Evolutionary conservation across 2,113 vertebrate species (phyloP).

Genomic region (Megalops atlanticus): DNA sequence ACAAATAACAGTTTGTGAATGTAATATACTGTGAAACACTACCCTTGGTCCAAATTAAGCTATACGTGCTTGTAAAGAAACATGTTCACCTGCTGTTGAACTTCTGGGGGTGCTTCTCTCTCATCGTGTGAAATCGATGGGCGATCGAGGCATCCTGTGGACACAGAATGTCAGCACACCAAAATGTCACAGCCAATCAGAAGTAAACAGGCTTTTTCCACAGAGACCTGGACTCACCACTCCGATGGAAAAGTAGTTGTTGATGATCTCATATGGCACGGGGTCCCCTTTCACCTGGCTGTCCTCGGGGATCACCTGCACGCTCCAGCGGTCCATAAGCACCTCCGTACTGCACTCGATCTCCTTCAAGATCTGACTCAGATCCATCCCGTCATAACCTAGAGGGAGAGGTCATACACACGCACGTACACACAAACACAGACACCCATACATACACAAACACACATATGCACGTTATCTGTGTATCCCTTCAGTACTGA

Average conservation of each 20-base stretch:
- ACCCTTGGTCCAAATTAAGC: too few relatives aligned
- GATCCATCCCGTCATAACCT: slow-evolving; percentile 85
- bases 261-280: slow-evolving; percentile 91
- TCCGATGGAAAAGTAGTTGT: slow-evolving; percentile 96
- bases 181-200: background rate
- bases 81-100: slow-evolving; percentile 78
- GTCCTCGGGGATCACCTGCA: slow-evolving; percentile 80
- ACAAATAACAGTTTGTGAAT: too few relatives aligned
- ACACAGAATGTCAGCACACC: background rate
- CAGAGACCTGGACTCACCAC: slow-evolving; percentile 74
- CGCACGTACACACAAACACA: background rate
- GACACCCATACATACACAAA: background rate
- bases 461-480: background rate
- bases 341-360: slow-evolving; percentile 75
- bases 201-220: background rate
- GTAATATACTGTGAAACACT: too few relatives aligned
- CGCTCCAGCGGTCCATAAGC: slow-evolving; percentile 85
- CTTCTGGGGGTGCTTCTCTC: slow-evolving; percentile 76
- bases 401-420: background rate
- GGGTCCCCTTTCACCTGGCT: slow-evolving; percentile 81
- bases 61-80: too few relatives aligned
- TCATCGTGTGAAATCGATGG: slow-evolving; percentile 74
- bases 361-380: slow-evolving; percentile 80
- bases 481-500: too few relatives aligned
- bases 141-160: slow-evolving; percentile 75